Conservation (phyloP, 2,888 invertebrate genomes). For the Neelides folsomi region DNA sequence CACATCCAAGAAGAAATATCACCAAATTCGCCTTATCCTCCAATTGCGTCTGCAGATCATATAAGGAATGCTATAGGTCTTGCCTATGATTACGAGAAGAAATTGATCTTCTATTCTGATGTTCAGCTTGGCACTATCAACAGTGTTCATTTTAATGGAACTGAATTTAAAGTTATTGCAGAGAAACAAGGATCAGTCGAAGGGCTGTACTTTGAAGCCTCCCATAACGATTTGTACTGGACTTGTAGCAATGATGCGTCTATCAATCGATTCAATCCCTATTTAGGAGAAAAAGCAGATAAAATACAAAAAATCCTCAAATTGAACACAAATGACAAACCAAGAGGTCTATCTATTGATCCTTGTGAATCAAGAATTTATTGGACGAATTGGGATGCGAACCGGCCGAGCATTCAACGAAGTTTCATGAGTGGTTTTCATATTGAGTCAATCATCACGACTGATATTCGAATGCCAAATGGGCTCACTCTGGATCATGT, state of each 20-base stretch:
- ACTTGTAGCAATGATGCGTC: conserved; percentile 68
- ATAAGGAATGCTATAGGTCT: conserved; percentile 79
- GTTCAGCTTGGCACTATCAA: conserved; percentile 74
- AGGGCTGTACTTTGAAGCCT: conserved; percentile 64
- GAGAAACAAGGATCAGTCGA: conserved; percentile 73
- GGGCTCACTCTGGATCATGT: conserved; percentile 63
- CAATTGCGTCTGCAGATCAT: conserved; percentile 54
- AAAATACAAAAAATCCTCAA: conserved; percentile 45
- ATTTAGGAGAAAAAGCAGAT: conserved; percentile 38
- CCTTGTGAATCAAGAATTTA: conserved; percentile 48
- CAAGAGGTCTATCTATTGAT: conserved; percentile 71
- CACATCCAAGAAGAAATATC: conserved; percentile 54
- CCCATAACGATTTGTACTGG: conserved; percentile 55
- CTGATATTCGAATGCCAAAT: conserved; percentile 74
- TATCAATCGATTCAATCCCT: conserved; percentile 47
- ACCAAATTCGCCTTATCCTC: conserved; percentile 62
- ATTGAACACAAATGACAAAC: conserved; percentile 58
- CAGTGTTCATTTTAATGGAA: conserved; percentile 66
- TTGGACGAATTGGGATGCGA: conserved; percentile 38
- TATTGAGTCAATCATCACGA: conserved; percentile 56
- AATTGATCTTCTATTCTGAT: conserved; percentile 71
- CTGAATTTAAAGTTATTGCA: conserved; percentile 52
- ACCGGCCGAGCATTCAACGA: conserved; percentile 65
- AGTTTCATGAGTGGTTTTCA: conserved; percentile 55
- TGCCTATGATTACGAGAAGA: conserved; percentile 57